Evolutionary conservation across 2,113 vertebrate genomes (phyloP).

Genomic region (Heterocephalus glaber): DNA sequence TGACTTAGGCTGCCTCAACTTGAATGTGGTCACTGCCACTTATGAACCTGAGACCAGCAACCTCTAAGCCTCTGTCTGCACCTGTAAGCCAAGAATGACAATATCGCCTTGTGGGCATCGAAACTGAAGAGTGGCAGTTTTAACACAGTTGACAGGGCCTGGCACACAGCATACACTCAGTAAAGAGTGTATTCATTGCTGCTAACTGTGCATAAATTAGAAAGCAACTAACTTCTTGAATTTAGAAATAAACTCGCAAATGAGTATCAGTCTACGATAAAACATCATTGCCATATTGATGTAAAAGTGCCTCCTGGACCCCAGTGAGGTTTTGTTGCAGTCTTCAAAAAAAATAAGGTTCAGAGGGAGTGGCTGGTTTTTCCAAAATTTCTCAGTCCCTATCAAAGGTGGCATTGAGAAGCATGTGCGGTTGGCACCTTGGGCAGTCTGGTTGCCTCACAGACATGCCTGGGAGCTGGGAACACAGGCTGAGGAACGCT

Average conservation of each 20-base stretch:
- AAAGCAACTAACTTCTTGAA: not conserved
- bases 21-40: fast-evolving
- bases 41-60: not conserved
- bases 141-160: not conserved
- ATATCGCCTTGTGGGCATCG: fast-evolving
- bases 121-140: fast-evolving
- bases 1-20: too few relatives aligned
- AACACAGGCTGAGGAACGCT: not conserved
- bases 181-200: not conserved
- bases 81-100: fast-evolving
- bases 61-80: not conserved
- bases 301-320: not conserved
- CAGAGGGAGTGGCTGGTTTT: not conserved
- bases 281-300: not conserved
- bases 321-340: not conserved
- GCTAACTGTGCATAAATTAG: too few relatives aligned
- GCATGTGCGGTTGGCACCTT: too few relatives aligned
- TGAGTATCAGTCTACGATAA: not conserved
- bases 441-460: not conserved
- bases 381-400: not conserved
- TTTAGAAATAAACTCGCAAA: not conserved
- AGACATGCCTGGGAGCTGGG: not conserved
- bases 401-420: not conserved
- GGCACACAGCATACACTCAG: fast-evolving
- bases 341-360: not conserved